Evolutionary conservation across 2,797 vertebrate species (phyloP).

Genomic region (Macrochelys suwanniensis): DNA sequence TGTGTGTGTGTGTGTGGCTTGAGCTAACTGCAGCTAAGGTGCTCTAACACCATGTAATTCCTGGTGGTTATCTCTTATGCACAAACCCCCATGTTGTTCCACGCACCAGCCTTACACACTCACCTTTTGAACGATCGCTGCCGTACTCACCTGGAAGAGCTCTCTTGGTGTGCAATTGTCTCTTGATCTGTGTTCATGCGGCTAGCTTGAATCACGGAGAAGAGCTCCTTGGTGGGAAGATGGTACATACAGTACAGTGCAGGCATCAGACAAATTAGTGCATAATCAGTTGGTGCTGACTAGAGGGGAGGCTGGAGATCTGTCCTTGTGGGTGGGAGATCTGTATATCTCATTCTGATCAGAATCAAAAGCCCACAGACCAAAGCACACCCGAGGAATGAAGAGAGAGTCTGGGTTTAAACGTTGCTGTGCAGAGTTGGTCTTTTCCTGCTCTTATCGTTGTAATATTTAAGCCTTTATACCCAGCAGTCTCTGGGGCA

Average conservation of each 20-base stretch:
- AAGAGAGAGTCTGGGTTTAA: background rate
- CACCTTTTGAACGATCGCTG: background rate
- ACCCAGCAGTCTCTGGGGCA: background rate
- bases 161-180: background rate
- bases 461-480: background rate
- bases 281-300: background rate
- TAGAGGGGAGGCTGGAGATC: background rate
- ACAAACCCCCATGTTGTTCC: background rate
- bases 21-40: background rate
- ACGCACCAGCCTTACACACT: no score
- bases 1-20: no score
- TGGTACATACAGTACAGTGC: background rate
- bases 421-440: background rate
- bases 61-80: no score
- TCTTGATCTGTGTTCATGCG: background rate
- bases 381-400: background rate
- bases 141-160: background rate
- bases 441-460: background rate
- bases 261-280: background rate
- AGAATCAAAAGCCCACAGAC: background rate
- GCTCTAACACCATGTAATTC: no score
- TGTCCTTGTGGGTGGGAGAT: background rate
- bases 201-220: background rate
- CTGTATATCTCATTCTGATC: background rate
- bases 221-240: background rate